Evolutionary conservation across 2,113 vertebrate species (phyloP).

Genomic region (Paradoxurus hermaphroditus): DNA sequence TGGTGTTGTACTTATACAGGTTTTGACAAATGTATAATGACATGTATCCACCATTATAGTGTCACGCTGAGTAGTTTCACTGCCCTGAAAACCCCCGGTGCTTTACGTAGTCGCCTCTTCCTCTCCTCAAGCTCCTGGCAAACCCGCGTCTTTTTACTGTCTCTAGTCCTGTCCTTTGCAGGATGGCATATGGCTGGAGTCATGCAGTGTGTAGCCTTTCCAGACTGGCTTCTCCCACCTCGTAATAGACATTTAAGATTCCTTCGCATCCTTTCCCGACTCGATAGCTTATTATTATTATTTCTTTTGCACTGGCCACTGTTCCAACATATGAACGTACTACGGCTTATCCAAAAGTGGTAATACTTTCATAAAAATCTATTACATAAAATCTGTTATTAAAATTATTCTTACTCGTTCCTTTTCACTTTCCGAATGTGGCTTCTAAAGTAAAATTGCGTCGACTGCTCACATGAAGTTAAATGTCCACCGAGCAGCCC

Average conservation of each 20-base stretch:
- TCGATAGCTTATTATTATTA: neutral
- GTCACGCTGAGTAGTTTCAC: neutral
- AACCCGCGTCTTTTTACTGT: neutral
- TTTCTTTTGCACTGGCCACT: neutral
- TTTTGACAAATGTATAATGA: neutral
- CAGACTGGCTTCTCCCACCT: neutral
- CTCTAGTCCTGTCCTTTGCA: neutral
- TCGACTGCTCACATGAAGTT: neutral
- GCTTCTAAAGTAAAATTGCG: neutral
- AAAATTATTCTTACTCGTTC: neutral
- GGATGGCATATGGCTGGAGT: neutral
- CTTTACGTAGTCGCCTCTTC: neutral
- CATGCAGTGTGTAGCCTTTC: neutral
- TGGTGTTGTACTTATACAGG: neutral
- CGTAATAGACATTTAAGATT: neutral
- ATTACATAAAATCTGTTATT: neutral
- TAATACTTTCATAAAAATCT: constrained; percentile 1
- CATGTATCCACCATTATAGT: neutral
- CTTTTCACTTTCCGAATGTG: neutral
- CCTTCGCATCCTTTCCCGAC: neutral
- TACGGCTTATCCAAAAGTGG: neutral
- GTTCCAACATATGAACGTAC: neutral
- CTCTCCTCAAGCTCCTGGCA: neutral
- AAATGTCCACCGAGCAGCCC: neutral
- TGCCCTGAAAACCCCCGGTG: neutral